phyloP scores from a whole-genome alignment of 2,113 vertebrate species.

The Platysternon megacephalum region DNA sequence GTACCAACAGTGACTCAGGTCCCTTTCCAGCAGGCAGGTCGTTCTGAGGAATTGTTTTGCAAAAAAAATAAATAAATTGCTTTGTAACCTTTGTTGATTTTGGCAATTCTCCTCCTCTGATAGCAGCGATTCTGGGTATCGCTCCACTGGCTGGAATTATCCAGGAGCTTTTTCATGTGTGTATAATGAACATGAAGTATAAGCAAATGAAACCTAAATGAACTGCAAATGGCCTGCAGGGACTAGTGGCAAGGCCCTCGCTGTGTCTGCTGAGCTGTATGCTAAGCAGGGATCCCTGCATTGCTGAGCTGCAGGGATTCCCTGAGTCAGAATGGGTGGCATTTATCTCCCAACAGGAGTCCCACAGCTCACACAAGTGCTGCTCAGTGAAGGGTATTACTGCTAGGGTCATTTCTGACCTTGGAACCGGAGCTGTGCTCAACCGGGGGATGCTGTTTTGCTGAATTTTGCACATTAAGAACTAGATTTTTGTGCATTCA shows the following conservation, averaged over 20 bases:
- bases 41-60: neutral
- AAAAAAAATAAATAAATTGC: neutral
- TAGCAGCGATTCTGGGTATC: constrained; percentile 4
- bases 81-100: constrained; percentile 60
- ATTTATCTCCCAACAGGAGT: neutral
- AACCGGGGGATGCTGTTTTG: neutral
- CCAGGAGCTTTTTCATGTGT: neutral
- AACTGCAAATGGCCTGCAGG: constrained; percentile 10
- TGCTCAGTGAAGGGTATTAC: neutral
- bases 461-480: neutral
- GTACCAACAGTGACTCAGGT: neutral
- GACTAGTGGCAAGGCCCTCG: neutral
- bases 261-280: neutral
- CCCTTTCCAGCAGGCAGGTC: neutral
- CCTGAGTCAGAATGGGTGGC: constrained; percentile 11
- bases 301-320: neutral
- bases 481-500: neutral
- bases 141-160: constrained; percentile 41
- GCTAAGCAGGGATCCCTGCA: neutral
- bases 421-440: neutral
- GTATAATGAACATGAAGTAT: neutral
- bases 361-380: rapidly evolving
- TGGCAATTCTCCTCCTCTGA: constrained; percentile 48
- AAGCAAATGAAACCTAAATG: constrained; percentile 22
- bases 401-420: neutral